Percentiles rank a stretch among this genome's conserved stretches.
These are phyloP conservation scores for Eurypyga helias DNA, from an alignment of 2,113 vertebrate genomes.

Conservation along the genomic window DNA sequence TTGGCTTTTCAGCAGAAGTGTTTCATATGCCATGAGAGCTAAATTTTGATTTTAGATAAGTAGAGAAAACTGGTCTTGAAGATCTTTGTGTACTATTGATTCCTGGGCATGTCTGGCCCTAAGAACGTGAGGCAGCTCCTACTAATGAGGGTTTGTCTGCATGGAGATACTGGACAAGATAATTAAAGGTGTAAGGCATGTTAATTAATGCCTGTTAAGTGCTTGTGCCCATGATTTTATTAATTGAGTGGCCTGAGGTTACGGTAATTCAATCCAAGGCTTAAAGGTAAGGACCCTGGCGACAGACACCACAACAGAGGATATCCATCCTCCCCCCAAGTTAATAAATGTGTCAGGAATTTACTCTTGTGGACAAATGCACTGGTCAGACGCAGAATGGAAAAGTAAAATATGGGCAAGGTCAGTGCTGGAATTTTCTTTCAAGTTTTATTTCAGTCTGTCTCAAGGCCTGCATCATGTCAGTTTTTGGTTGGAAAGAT, in stretches of 20 bases:
- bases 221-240: background rate
- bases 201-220: conserved; percentile 18
- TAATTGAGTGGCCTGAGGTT: background rate
- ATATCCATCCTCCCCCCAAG: background rate
- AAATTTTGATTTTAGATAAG: background rate
- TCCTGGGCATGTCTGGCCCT: background rate
- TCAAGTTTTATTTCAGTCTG: background rate
- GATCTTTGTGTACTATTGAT: background rate
- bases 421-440: background rate
- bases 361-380: background rate
- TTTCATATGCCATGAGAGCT: background rate
- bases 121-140: background rate
- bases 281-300: background rate
- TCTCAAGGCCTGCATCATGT: background rate
- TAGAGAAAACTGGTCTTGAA: background rate
- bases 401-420: background rate
- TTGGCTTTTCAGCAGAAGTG: background rate
- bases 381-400: background rate
- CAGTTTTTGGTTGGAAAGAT: background rate
- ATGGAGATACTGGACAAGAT: background rate
- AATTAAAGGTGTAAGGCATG: background rate
- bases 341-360: background rate
- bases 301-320: background rate
- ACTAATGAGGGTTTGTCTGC: background rate
- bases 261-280: background rate